A percentile compares a stretch with the other conserved stretches of the same genome.
Conservation (phyloP, 2,888 invertebrate genomes). For the Acanthosepion esculentum region DNA sequence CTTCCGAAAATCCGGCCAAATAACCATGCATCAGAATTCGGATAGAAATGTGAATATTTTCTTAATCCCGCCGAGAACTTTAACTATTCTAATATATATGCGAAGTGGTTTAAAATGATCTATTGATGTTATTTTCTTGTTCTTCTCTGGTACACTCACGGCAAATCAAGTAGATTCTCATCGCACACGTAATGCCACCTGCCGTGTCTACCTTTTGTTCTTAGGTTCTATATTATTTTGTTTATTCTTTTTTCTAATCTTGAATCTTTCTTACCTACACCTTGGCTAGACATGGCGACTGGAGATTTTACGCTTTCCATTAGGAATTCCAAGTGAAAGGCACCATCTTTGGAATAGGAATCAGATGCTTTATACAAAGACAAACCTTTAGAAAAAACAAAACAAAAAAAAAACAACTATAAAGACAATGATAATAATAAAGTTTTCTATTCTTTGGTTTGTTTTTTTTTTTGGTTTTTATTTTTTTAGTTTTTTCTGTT, state of each 20-base stretch:
- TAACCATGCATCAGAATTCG: too few species aligned
- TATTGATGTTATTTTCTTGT: background rate
- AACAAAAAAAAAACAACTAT: background rate
- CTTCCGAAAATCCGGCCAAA: too few species aligned
- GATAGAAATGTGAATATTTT: too few species aligned
- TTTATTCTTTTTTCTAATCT: background rate
- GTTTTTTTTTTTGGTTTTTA: background rate
- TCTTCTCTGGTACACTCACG: background rate
- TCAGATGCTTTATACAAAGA: background rate
- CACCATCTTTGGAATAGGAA: background rate
- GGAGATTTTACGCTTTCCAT: background rate
- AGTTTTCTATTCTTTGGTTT: background rate
- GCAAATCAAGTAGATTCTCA: background rate
- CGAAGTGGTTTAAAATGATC: background rate
- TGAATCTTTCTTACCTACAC: background rate
- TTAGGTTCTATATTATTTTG: background rate
- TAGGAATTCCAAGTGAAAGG: background rate
- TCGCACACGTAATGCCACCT: background rate
- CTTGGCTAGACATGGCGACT: background rate
- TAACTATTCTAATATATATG: background rate
- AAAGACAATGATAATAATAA: background rate
- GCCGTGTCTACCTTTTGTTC: background rate
- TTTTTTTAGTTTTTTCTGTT: background rate
- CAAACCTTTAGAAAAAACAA: background rate
- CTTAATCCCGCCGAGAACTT: too few species aligned